phyloP scores from a whole-genome alignment of 2,797 vertebrate species.

The Bradypodion pumilum region DNA sequence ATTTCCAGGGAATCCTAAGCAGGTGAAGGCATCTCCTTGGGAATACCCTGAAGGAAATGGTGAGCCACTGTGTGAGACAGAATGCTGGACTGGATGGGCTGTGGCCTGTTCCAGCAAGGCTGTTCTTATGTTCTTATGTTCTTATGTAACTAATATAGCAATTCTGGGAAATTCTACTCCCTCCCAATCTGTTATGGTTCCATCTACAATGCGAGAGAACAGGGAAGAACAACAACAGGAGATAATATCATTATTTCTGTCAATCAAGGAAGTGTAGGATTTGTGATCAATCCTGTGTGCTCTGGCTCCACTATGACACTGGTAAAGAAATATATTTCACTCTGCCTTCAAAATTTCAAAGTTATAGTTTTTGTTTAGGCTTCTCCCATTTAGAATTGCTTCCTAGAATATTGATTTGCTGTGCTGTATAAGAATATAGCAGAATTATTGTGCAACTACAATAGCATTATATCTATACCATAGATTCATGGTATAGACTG shows the following conservation, averaged over 20 bases:
- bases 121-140: too few relatives aligned
- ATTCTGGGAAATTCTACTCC: not conserved
- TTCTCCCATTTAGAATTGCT: too few relatives aligned
- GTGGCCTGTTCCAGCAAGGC: too few relatives aligned
- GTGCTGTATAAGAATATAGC: too few relatives aligned
- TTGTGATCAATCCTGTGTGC: not conserved
- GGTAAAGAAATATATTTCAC: not conserved
- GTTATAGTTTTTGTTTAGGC: too few relatives aligned
- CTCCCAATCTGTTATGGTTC: not conserved
- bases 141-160: not conserved
- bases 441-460: not conserved
- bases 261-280: not conserved
- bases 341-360: not conserved
- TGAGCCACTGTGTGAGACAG: too few relatives aligned
- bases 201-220: not conserved
- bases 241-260: not conserved
- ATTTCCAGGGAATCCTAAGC: too few relatives aligned
- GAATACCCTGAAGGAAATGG: too few relatives aligned
- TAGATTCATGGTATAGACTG: not conserved
- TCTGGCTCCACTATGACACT: not conserved
- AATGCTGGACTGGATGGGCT: too few relatives aligned
- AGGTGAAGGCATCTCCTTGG: too few relatives aligned
- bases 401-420: too few relatives aligned
- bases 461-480: not conserved
- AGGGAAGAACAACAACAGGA: not conserved